These are phyloP conservation scores for Strongylocentrotus purpuratus DNA, from an alignment of 35 echinoderm and acorn worm species.

Conservation along the genomic window DNA sequence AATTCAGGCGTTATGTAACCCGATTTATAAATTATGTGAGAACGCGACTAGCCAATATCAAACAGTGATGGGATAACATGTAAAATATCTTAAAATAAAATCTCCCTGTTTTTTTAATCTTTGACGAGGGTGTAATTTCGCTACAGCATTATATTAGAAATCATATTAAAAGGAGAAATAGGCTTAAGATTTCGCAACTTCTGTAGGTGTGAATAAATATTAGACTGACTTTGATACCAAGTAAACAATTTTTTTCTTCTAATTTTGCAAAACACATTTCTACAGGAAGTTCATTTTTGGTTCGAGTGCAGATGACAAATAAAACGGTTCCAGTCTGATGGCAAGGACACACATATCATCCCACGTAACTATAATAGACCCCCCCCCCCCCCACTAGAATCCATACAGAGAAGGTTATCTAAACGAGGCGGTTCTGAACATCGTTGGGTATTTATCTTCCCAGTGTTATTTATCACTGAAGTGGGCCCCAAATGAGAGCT, in stretches of 20 bases:
- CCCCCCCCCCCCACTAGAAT: not conserved
- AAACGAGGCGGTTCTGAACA: not conserved
- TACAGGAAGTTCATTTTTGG: not conserved
- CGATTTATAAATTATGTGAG: too few relatives aligned
- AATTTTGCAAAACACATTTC: not conserved
- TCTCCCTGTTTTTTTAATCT: too few relatives aligned
- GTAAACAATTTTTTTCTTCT: not conserved
- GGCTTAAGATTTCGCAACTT: too few relatives aligned
- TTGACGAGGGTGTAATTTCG: too few relatives aligned
- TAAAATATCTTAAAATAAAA: too few relatives aligned
- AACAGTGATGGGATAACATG: too few relatives aligned
- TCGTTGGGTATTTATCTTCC: not conserved
- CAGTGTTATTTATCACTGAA: slow-evolving; percentile 18
- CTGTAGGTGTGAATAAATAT: not conserved
- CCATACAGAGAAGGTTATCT: not conserved
- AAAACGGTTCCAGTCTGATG: not conserved
- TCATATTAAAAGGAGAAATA: too few relatives aligned
- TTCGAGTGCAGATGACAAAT: not conserved
- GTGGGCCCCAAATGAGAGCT: slow-evolving; percentile 10
- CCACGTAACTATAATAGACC: not conserved
- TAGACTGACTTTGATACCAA: not conserved
- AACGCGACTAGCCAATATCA: too few relatives aligned
- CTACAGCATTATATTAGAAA: too few relatives aligned
- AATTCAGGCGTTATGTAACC: too few relatives aligned
- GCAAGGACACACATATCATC: not conserved